These are phyloP conservation scores for Baronia brevicornis DNA, from an alignment of 2,888 invertebrate species.

Conservation along the genomic window DNA sequence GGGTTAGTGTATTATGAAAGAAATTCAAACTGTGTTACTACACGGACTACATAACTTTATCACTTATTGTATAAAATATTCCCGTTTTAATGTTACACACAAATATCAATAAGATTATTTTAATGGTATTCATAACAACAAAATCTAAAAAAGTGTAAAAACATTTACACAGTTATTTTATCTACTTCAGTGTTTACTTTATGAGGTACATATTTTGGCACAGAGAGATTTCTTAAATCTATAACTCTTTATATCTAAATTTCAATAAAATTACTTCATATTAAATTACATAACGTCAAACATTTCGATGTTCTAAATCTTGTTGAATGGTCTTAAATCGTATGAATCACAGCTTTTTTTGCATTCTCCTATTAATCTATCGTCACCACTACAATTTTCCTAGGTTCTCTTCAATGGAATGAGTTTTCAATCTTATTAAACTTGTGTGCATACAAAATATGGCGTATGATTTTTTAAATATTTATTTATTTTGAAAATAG, in stretches of 20 bases:
- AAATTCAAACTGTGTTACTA: too few species aligned
- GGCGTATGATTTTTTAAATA: conserved; percentile 37
- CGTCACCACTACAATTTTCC: conserved; percentile 61
- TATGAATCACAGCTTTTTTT: conserved; percentile 73
- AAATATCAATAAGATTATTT: conserved; percentile 19
- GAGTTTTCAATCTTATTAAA: conserved; percentile 48
- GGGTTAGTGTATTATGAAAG: too few species aligned
- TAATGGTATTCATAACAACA: conserved; percentile 26
- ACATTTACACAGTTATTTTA: conserved; percentile 60
- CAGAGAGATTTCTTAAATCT: conserved; percentile 79
- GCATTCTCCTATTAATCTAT: conserved; percentile 70
- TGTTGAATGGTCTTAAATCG: conserved; percentile 73
- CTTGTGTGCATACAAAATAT: conserved; percentile 52
- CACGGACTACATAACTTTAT: too few species aligned
- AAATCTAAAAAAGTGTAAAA: conserved; percentile 51
- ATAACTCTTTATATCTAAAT: conserved; percentile 62
- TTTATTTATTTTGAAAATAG: conserved; percentile 1
- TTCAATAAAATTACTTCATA: conserved; percentile 58
- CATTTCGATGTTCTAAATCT: conserved; percentile 74
- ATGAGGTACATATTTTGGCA: conserved; percentile 90
- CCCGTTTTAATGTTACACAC: too few species aligned
- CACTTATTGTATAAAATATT: too few species aligned
- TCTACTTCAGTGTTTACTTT: conserved; percentile 69
- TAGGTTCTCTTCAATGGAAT: conserved; percentile 62
- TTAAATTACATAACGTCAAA: conserved; percentile 63